A percentile compares a stretch with the other conserved stretches of the same genome.
Conservation (phyloP, 2,113 vertebrate genomes). For the Dromiciops gliroides region DNA sequence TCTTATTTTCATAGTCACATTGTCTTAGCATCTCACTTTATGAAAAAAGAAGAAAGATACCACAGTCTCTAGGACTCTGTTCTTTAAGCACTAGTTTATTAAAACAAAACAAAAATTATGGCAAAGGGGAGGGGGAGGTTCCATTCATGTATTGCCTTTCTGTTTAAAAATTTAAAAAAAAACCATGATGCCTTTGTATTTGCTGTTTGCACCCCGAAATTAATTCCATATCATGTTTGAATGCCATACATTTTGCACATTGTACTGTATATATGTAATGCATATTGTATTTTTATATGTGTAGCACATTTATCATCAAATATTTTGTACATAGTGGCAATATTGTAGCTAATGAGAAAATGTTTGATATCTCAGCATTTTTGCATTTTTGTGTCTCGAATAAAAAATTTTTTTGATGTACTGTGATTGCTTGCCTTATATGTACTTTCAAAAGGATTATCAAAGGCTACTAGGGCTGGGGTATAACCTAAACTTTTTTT, state of each 20-base stretch:
- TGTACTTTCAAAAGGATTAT: neutral
- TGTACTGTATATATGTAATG: slow-evolving; percentile 98
- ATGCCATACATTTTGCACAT: slow-evolving; percentile 99
- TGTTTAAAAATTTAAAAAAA: slow-evolving; percentile 81
- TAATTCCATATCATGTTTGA: slow-evolving; percentile 87
- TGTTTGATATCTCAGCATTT: slow-evolving; percentile 91
- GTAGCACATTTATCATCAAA: slow-evolving; percentile 90
- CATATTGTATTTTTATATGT: slow-evolving; percentile 99
- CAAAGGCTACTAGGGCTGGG: neutral
- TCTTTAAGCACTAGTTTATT: slow-evolving; percentile 79
- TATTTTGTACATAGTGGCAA: slow-evolving; percentile 95
- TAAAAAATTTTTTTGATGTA: slow-evolving; percentile 84
- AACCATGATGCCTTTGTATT: slow-evolving; percentile 89
- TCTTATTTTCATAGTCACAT: slow-evolving; percentile 81
- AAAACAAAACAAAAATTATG: slow-evolving; percentile 77
- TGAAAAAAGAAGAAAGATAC: slow-evolving; percentile 79
- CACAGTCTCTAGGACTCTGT: slow-evolving; percentile 74
- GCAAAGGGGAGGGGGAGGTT: slow-evolving; percentile 83
- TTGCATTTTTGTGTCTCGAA: slow-evolving; percentile 89
- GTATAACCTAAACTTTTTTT: neutral
- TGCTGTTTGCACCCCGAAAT: slow-evolving; percentile 90
- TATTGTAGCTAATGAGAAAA: slow-evolving; percentile 89
- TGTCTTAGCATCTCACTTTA: slow-evolving; percentile 88
- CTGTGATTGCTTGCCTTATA: slow-evolving; percentile 51
- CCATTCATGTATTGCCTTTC: slow-evolving; percentile 84